Percentiles rank a stretch among this genome's conserved stretches.
Conservation (phyloP, 64 coral and sea anemone species). For the Porites australiensis region DNA sequence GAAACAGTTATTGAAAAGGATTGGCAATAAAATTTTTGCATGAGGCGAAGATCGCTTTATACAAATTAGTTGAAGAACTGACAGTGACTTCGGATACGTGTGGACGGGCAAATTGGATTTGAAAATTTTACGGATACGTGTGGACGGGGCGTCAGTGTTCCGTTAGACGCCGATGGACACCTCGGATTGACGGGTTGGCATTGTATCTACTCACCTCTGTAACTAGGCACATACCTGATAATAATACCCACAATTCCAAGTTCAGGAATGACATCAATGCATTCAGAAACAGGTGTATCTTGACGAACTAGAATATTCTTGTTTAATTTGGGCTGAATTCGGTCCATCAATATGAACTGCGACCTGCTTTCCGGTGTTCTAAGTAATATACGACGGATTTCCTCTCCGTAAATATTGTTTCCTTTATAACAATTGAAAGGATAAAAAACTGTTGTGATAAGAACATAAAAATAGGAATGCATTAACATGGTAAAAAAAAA, state of each 20-base stretch:
- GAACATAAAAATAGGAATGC: neutral
- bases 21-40: too few relatives aligned
- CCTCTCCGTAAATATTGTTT: constrained; percentile 92
- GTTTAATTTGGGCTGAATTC: constrained; percentile 58
- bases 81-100: too few relatives aligned
- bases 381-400: constrained; percentile 80
- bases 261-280: constrained; percentile 78
- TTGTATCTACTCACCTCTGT: neutral
- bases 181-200: neutral
- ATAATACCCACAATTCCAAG: constrained; percentile 87
- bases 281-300: constrained; percentile 28
- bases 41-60: too few relatives aligned
- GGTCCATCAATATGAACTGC: constrained; percentile 95
- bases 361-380: constrained; percentile 57
- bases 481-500: neutral
- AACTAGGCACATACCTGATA: constrained; percentile 71
- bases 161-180: too few relatives aligned
- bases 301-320: constrained; percentile 87
- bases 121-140: too few relatives aligned
- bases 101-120: too few relatives aligned
- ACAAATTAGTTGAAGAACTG: too few relatives aligned
- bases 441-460: neutral
- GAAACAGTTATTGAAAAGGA: too few relatives aligned
- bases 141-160: too few relatives aligned
- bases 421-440: constrained; percentile 22